Conservation (phyloP, 2,797 vertebrate species). For the Lindbergichthys nudifrons region DNA sequence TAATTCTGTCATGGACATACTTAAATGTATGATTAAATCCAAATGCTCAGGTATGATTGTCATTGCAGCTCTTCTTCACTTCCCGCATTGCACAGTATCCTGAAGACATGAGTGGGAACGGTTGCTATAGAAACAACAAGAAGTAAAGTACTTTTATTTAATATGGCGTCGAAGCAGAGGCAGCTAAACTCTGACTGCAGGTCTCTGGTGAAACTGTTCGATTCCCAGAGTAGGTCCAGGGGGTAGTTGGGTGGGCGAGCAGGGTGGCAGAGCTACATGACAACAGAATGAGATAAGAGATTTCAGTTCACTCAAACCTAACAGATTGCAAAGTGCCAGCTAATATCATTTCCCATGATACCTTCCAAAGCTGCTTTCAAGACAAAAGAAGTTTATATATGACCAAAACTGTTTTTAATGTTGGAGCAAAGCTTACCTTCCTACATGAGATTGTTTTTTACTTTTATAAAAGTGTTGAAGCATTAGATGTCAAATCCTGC, state of each 20-base stretch:
- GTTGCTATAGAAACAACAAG: conserved; percentile 86
- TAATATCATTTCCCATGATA: conserved; percentile 18
- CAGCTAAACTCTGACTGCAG: conserved; percentile 66
- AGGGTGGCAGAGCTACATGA: conserved; percentile 16
- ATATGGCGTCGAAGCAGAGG: conserved; percentile 64
- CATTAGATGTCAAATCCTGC: background rate
- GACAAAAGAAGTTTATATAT: background rate
- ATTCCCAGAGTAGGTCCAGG: conserved; percentile 35
- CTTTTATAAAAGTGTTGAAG: background rate
- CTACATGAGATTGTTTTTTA: background rate
- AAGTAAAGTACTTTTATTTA: conserved; percentile 74
- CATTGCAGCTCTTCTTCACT: conserved; percentile 48
- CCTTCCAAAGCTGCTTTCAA: background rate
- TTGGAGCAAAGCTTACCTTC: background rate
- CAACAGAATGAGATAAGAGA: conserved; percentile 41
- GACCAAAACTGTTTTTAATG: background rate
- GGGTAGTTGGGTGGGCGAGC: conserved; percentile 23
- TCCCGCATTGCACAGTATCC: conserved; percentile 66
- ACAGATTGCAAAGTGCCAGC: background rate
- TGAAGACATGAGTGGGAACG: conserved; percentile 74
- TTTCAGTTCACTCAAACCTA: conserved; percentile 22
- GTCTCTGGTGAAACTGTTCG: conserved; percentile 48
- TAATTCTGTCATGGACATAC: background rate
- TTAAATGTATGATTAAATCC: conserved; percentile 29
- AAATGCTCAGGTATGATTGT: conserved; percentile 52